Percentiles rank a stretch among this genome's conserved stretches.
Evolutionary conservation across 2,888 invertebrate species (phyloP).

Genomic region (Allolobophora icterica): DNA sequence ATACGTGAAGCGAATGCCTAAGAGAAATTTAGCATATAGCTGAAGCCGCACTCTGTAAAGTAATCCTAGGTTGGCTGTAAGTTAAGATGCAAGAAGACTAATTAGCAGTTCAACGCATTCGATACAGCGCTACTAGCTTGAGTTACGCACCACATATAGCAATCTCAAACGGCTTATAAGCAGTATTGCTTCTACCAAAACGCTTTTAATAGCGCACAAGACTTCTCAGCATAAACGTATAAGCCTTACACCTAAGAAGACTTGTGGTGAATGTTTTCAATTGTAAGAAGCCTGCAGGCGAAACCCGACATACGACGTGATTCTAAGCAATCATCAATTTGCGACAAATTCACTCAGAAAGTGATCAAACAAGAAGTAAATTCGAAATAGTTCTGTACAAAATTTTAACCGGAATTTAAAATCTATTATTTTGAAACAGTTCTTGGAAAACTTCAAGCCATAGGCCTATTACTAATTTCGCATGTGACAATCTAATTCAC

Average conservation of each 20-base stretch:
- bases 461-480: neutral
- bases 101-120: neutral
- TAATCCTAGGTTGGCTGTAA: neutral
- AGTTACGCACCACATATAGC: neutral
- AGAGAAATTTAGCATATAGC: slow-evolving; percentile 7
- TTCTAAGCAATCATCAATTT: neutral
- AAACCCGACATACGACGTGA: neutral
- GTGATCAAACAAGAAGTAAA: neutral
- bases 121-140: neutral
- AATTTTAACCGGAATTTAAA: neutral
- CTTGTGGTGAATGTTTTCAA: neutral
- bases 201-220: neutral
- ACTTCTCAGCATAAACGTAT: neutral
- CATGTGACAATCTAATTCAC: neutral
- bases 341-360: neutral
- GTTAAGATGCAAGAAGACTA: neutral
- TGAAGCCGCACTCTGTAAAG: neutral
- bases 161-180: neutral
- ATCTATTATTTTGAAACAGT: neutral
- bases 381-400: neutral
- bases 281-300: neutral
- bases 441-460: neutral
- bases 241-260: neutral
- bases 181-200: neutral
- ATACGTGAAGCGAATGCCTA: neutral